A percentile compares a stretch with the other conserved stretches of the same genome.
Evolutionary conservation across 1,140 invertebrate genomes (phyloP).

Genomic region (Diuraphis noxia): DNA sequence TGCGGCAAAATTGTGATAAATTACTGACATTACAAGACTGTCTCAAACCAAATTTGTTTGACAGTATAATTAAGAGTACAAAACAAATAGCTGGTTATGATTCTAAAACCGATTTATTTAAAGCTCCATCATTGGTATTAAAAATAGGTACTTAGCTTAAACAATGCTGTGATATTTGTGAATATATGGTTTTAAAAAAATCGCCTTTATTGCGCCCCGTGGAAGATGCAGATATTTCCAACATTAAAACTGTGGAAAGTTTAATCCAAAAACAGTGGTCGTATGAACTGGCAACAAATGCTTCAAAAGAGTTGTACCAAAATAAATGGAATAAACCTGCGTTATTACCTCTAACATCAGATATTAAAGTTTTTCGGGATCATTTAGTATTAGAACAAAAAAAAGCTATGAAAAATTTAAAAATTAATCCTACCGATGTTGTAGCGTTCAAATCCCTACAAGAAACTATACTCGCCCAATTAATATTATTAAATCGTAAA

Average conservation of each 20-base stretch:
- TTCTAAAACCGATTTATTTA: neutral
- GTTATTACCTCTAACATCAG: neutral
- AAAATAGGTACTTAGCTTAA: slow-evolving; percentile 1
- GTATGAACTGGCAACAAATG: neutral
- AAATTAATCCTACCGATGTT: neutral
- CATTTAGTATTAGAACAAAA: neutral
- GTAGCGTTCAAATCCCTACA: neutral
- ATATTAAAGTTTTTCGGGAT: neutral
- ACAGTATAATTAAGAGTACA: neutral
- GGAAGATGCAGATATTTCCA: neutral
- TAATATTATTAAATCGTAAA: neutral
- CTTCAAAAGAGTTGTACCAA: neutral
- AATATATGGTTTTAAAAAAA: neutral
- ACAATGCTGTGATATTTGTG: neutral
- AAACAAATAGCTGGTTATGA: neutral
- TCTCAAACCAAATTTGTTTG: neutral
- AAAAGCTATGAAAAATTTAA: neutral
- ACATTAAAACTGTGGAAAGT: neutral
- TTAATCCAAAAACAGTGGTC: neutral
- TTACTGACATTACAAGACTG: neutral
- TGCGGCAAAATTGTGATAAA: neutral
- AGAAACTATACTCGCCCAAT: neutral
- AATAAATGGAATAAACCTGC: neutral
- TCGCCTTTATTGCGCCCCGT: neutral
- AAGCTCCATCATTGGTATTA: neutral